Base-by-base conservation (phyloP, 2,113 vertebrate genomes). In the Argyrosomus japonicus region DNA sequence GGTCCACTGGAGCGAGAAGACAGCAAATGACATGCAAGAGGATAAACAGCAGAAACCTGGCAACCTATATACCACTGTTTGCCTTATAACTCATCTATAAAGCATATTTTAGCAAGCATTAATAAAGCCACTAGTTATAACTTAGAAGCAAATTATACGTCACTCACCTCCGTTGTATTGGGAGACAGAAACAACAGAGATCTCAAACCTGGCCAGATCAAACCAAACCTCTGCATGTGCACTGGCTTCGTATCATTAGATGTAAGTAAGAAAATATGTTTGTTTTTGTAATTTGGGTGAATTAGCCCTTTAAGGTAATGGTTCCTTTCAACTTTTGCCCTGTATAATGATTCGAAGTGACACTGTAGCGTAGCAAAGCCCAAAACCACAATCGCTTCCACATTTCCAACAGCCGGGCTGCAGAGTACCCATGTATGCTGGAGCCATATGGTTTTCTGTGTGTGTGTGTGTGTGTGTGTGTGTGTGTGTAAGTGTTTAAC, bases 331-430 rank as follows among this genome's bases (percentile, higher is more conserved):
- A 80, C 75, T 78, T 84, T 75, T 78, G 79, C 54, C 75, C 75
- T n/a, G 25, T 3, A n/a, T 63, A 76, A 81, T 60, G 67, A 32
- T 71, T 68, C 15, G 5, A 32, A 19, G 17, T 53, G 32, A 81
- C 64, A 29, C 18, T 54, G 53, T 15, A 69, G 29, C 25, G 21
- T 40, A 63, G 64, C 45, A 10, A 58, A 77, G 53, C 67, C 70
- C 25, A 53, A 40, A 76, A 83, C 77, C 82, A 75, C 85, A 88
- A 88, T 86, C 40, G 47, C 83, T 89, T 88, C 86, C 91, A 91
- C 84, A 83, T 90, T 91, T 85, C 48, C 62, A 70, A 27, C 40
- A 32, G 60, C 18, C 45, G 1, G 43, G 40, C 70, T 48, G 32
- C 40, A 60, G 47, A 63, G 61, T 23, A 17, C 36, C 36, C 36